phyloP scores from a whole-genome alignment of 2,888 invertebrate species.

The Deilephila porcellus region DNA sequence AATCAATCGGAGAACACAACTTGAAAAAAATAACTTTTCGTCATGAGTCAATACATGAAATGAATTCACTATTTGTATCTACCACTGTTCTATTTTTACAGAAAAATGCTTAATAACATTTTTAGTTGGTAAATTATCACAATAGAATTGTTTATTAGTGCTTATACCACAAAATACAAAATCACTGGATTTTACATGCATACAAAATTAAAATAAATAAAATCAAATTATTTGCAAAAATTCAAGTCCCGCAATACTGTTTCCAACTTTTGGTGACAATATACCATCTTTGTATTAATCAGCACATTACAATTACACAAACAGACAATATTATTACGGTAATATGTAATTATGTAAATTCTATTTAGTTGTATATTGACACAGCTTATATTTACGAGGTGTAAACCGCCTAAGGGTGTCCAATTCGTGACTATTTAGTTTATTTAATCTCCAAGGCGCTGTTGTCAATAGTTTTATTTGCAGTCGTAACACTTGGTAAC shows the following conservation, averaged over 20 bases:
- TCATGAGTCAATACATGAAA: too few species aligned
- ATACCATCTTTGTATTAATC: background rate
- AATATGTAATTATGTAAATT: constrained; percentile 11
- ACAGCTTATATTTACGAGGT: constrained; percentile 5
- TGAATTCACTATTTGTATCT: too few species aligned
- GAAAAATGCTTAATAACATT: too few species aligned
- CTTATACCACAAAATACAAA: too few species aligned
- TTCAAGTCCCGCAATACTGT: background rate
- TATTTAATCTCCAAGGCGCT: background rate
- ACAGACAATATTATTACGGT: background rate
- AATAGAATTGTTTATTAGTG: too few species aligned
- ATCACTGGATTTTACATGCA: too few species aligned
- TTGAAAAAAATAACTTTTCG: too few species aligned
- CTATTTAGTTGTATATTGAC: background rate
- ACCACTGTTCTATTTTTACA: too few species aligned
- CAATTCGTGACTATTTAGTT: constrained; percentile 22
- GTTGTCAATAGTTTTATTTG: background rate
- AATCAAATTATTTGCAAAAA: too few species aligned
- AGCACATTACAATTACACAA: constrained; percentile 7
- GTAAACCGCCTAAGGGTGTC: constrained; percentile 4
- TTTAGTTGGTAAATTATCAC: too few species aligned
- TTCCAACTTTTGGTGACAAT: background rate
- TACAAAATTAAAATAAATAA: too few species aligned
- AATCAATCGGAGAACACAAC: too few species aligned
- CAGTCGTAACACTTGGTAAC: background rate